Evolutionary conservation across 2,888 invertebrate genomes (phyloP), one percentile per base, ranked within the genome.

Genomic region (Phlogophora meticulosa): DNA sequence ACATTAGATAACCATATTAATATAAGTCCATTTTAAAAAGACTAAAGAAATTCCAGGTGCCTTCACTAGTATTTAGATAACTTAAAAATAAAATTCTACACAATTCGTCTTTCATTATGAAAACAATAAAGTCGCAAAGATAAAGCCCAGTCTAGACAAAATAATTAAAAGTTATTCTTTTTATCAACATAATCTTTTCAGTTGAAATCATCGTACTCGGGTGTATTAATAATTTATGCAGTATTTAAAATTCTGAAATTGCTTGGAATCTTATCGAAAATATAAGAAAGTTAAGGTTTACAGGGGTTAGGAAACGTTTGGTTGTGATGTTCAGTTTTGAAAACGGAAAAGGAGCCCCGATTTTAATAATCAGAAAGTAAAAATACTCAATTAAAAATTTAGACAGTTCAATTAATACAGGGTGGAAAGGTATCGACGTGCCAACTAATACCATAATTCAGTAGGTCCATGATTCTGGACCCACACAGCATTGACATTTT

Each of bases 111-210:
- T 68, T 59, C 34, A 58, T 51, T 61, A 52, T 15, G 15, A 28
- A 40, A 51, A 22, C 13, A 40, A 36, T 73, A 65, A 57, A 53
- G 5, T 17, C 5, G 1, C 56, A 68, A 58, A 70, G 45, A 69
- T 60, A 64, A 69, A 65, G 17, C 43, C 17, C 38, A 61, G 74
- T 70, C 75, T 74, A 80, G 69, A 77, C 62, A 66, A 65, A 57
- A 63, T 68, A 66, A 78, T 68, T 64, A 65, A 72, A 48, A 51
- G 17, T 32, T 59, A 42, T 48, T 45, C 5, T 20, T 43, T 49
- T 34, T 67, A 51, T 48, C 9, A 24, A 46, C 20, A 20, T 34
- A 55, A 64, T 78, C 68, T 77, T 80, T 72, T 69, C 24, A 43
- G 62, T 58, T 51, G 11, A 46, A 49, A n/a, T 52, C 46, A 46